phyloP scores from a whole-genome alignment of 1,140 invertebrate genomes.

The Pachyrhynchus sulphureomaculatus region DNA sequence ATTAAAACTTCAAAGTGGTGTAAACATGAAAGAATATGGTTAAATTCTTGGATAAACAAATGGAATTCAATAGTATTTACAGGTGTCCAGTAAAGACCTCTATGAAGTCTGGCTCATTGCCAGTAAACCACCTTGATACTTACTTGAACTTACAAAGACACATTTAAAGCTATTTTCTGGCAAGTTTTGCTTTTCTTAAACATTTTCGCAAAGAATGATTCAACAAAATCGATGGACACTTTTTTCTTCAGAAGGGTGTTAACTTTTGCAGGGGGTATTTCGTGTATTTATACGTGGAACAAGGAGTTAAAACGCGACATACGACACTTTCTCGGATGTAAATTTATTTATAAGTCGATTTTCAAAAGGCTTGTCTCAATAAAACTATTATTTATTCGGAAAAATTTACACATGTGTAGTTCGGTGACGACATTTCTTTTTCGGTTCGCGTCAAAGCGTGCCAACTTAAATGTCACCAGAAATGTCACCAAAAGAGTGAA shows the following conservation, averaged over 20 bases:
- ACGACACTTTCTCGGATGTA: constrained; percentile 29
- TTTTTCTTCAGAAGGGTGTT: constrained; percentile 32
- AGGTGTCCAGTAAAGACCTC: constrained; percentile 43
- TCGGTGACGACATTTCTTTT: constrained; percentile 47
- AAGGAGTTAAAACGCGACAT: constrained; percentile 23
- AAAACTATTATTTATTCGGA: constrained; percentile 38
- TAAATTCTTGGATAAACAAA: constrained; percentile 18
- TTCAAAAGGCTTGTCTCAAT: constrained; percentile 26
- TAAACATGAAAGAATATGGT: no score
- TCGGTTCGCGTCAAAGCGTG: constrained; percentile 39
- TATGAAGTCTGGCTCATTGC: constrained; percentile 40
- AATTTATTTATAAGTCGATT: constrained; percentile 21
- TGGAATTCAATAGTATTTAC: constrained; percentile 30
- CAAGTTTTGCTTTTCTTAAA: constrained; percentile 32
- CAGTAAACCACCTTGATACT: constrained; percentile 47
- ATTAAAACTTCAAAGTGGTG: no score
- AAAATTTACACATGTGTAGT: constrained; percentile 49
- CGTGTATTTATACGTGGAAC: constrained; percentile 18
- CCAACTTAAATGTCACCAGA: constrained; percentile 29
- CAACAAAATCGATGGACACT: constrained; percentile 42
- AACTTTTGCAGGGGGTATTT: constrained; percentile 33
- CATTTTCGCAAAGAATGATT: constrained; percentile 29
- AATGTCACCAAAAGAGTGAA: background rate
- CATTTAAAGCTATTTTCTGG: constrained; percentile 42
- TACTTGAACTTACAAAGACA: constrained; percentile 37